Evolutionary conservation across 2,888 invertebrate genomes (phyloP), one percentile per base, ranked within the genome.

Genomic region (Sphaeridia pumilis): DNA sequence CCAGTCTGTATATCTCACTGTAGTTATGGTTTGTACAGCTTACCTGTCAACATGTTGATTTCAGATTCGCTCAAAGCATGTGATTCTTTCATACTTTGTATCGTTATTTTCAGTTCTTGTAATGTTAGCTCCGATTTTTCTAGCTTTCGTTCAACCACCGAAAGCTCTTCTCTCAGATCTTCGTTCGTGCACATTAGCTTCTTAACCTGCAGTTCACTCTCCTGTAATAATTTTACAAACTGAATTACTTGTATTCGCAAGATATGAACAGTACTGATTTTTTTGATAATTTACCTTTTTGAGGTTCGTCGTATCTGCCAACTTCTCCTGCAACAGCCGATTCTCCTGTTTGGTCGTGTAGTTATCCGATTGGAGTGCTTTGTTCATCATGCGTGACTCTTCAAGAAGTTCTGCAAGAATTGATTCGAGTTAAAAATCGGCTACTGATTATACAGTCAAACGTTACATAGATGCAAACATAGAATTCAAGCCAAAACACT

Each of bases 301-400:
- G 43, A 60, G 55, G 35, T 58, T 53, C 26, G 58, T 58, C 41
- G 57, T 61, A 28, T 59, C 58, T 7, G 49, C 52, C 17, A 57
- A 55, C 43, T 60, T 58, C 43, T 59, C 51, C 24, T 59, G 54
- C 14, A 61, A 54, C 31, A 58, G 57, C 21, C 58, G 55, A 43
- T 55, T 59, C 41, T 62, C 58, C 17, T 55, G 49, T 22, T 61
- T 61, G 5, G 55, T 25, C 3, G 45, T 21, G 10, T 56, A 27
- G 21, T 52, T 61, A 17, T 64, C 64, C 24, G 54, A 46, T 46
- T 64, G 59, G 20, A 62, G 44, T 2, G 55, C 52, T 42, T 60
- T 59, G 7, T 56, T 54, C 2, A 57, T 59, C 50, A 62, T 58
- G 27, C 64, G 46, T 14, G 64, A 59, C 42, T 64, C 64, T 38